Evolutionary conservation across 2,113 vertebrate genomes (phyloP), one percentile per base, ranked within the genome.

Genomic region (Antennarius striatus): DNA sequence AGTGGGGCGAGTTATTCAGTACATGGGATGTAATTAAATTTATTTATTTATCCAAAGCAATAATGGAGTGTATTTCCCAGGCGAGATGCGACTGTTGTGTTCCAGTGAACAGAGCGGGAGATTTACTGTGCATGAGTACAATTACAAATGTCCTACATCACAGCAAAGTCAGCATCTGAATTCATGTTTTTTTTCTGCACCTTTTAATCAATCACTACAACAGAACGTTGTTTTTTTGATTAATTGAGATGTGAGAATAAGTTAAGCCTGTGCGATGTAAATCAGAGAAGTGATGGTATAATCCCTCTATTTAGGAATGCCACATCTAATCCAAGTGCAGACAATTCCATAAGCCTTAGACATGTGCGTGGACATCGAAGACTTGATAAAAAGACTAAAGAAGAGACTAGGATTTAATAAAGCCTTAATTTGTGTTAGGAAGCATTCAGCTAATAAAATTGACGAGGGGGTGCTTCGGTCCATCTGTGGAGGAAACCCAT

Each of bases 31-130:
- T 81, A 88, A 86, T 82, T 86, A 74, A 83, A 88, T 86, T 84
- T 74, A 82, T 81, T 86, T 80, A 85, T 88, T 86, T 80, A 85
- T 85, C 81, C 79, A 53, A 62, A 73, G 77, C 79, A 88, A 81
- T 80, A 84, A 81, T 62, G 40, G 61, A 55, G 72, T 73, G 79
- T 64, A 83, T 90, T 88, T 87, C 85, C 86, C 88, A 72, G 70
- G 82, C 53, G 76, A 69, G 68, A 69, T 50, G 69, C 7, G 72
- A 64, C 61, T 32, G 71, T 73, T 74, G 66, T 64, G 39, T 65
- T 68, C 68, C 61, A 68, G 47, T 47, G 65, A 81, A 61, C 77
- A 50, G 63, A 84, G 63, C 16, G 1, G 43, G 53, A 76, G 73
- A 63, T 77, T 83, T 79, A 80, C 64, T 17, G 68, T 71, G 79